These are phyloP conservation scores for Chelonus formosanus DNA, from an alignment of 2,888 invertebrate species.

Conservation along the genomic window DNA sequence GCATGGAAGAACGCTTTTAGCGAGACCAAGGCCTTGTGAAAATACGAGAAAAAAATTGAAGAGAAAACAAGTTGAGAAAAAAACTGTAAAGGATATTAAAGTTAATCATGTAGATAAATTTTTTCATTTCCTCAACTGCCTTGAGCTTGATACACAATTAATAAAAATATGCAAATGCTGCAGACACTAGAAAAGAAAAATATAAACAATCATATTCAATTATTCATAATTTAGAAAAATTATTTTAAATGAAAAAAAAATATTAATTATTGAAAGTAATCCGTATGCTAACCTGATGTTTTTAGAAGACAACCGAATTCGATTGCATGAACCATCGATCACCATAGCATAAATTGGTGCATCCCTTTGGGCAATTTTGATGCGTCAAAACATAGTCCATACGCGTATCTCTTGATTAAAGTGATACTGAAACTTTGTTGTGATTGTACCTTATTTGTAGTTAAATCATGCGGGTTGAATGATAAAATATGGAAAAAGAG, in stretches of 20 bases:
- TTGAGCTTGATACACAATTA: not conserved
- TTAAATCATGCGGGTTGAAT: no score
- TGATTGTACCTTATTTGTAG: no score
- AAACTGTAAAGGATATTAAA: slow-evolving; percentile 28
- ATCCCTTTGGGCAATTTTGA: slow-evolving; percentile 65
- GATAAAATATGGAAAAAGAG: no score
- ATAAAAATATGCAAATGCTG: not conserved
- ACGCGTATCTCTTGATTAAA: slow-evolving; percentile 2
- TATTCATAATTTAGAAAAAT: no score
- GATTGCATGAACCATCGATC: slow-evolving; percentile 62
- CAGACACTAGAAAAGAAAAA: not conserved
- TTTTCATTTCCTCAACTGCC: slow-evolving; percentile 31
- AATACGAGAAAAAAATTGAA: slow-evolving; percentile 24
- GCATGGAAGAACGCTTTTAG: slow-evolving; percentile 39
- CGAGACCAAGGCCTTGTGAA: slow-evolving; percentile 19
- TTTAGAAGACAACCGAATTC: slow-evolving; percentile 49
- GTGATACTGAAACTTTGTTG: not conserved
- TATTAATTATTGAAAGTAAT: no score
- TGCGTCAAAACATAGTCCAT: slow-evolving; percentile 60
- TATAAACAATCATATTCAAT: slow-evolving; percentile 58
- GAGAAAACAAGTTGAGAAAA: slow-evolving; percentile 27
- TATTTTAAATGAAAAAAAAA: no score
- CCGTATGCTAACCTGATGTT: no score
- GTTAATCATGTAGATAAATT: slow-evolving; percentile 22
- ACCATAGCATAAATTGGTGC: slow-evolving; percentile 54